A percentile compares a stretch with the other conserved stretches of the same genome.
Conservation (phyloP, 2,888 invertebrate genomes). For the Eupithecia insigniata region DNA sequence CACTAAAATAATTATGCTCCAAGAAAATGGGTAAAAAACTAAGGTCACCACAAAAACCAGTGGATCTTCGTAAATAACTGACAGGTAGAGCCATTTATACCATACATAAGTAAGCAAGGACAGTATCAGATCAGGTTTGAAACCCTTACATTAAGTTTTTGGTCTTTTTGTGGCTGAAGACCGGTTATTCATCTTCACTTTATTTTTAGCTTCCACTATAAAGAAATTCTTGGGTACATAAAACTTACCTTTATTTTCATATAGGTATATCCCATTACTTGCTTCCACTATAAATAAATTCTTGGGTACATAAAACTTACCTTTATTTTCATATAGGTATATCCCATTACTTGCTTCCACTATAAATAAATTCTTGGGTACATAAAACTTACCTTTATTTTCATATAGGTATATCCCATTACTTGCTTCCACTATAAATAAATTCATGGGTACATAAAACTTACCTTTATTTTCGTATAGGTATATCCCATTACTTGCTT, state of each 20-base stretch:
- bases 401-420: background rate
- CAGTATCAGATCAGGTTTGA: background rate
- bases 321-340: background rate
- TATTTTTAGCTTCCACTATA: background rate
- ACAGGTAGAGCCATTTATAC: background rate
- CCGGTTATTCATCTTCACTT: background rate
- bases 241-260: background rate
- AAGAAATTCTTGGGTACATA: background rate
- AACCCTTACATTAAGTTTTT: background rate
- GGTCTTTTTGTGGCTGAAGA: background rate
- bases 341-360: background rate
- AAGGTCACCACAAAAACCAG: slow-evolving; percentile 1
- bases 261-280: background rate
- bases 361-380: background rate
- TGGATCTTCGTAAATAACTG: background rate
- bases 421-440: background rate
- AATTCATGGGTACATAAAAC: background rate
- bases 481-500: too few species aligned
- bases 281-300: background rate
- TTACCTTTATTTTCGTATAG: background rate
- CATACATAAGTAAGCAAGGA: background rate
- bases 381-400: too few species aligned
- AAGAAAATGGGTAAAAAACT: background rate
- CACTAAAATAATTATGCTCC: background rate
- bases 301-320: too few species aligned